Evolutionary conservation across 1,140 invertebrate species (phyloP).

Genomic region (Cotesia typhae): DNA sequence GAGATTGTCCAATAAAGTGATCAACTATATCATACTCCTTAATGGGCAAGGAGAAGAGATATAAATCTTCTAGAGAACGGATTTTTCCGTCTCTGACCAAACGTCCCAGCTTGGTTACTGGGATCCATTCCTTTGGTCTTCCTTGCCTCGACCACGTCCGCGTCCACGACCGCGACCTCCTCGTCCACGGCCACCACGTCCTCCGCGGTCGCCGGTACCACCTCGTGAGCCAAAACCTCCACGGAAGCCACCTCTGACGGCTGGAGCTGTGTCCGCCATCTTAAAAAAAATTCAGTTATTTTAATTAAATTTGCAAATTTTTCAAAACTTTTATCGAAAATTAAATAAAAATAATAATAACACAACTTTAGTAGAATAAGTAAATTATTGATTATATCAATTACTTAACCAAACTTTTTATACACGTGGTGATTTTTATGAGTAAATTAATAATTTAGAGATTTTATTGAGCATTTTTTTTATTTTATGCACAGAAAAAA

Average conservation of each 20-base stretch:
- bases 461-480: not conserved
- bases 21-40: conserved; percentile 99
- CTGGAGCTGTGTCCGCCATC: conserved; percentile 97
- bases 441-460: not conserved
- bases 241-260: conserved; percentile 89
- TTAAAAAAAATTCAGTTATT: conserved; percentile 53
- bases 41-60: conserved; percentile 97
- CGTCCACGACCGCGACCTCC: conserved; percentile 84
- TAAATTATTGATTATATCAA: not conserved
- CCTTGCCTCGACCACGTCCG: conserved; percentile 88
- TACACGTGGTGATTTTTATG: conserved; percentile 17
- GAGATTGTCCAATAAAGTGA: conserved; percentile 87
- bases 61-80: conserved; percentile 96
- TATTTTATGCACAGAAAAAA: not conserved
- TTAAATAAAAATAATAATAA: too few species aligned
- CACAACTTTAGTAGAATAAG: not conserved
- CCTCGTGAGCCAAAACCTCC: conserved; percentile 89
- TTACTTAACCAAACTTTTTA: conserved; percentile 6
- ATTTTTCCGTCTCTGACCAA: conserved; percentile 98
- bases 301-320: not conserved
- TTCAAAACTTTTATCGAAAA: too few species aligned
- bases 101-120: conserved; percentile 97
- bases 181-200: conserved; percentile 80
- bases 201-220: conserved; percentile 66
- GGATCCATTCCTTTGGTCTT: conserved; percentile 98